Percentiles rank a stretch among this genome's conserved stretches.
Evolutionary conservation across 2,797 vertebrate species (phyloP).

Genomic region (Yasuhikotakia modesta): DNA sequence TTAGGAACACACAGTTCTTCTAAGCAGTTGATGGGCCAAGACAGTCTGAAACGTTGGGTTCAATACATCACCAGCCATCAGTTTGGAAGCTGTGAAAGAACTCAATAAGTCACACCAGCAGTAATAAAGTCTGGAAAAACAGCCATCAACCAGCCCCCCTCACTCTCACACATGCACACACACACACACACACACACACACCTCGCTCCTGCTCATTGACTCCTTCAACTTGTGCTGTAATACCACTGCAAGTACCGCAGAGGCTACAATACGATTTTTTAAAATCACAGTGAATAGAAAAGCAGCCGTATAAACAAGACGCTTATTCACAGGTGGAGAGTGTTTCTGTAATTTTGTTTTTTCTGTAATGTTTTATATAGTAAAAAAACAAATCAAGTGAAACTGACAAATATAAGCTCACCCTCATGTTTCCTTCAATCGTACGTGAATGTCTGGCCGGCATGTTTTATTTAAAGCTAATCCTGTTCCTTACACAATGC

Average conservation of each 20-base stretch:
- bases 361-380: neutral
- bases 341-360: neutral
- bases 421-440: neutral
- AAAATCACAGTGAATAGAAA: slow-evolving; percentile 2
- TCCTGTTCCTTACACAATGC: neutral
- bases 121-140: slow-evolving; percentile 7
- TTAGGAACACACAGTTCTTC: neutral
- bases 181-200: neutral
- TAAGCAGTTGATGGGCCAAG: neutral
- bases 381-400: neutral
- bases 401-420: neutral
- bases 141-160: neutral
- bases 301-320: neutral
- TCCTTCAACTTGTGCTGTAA: slow-evolving; percentile 1
- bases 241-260: neutral
- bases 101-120: slow-evolving; percentile 7
- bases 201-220: neutral
- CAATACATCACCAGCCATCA: neutral
- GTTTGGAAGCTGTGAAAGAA: slow-evolving; percentile 5
- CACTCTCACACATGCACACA: no score
- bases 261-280: neutral
- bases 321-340: neutral
- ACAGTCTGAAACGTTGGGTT: neutral
- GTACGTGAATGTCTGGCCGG: neutral
- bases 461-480: neutral